Evolutionary conservation across 2,797 vertebrate genomes (phyloP).

Genomic region (Dendrocincla fuliginosa): DNA sequence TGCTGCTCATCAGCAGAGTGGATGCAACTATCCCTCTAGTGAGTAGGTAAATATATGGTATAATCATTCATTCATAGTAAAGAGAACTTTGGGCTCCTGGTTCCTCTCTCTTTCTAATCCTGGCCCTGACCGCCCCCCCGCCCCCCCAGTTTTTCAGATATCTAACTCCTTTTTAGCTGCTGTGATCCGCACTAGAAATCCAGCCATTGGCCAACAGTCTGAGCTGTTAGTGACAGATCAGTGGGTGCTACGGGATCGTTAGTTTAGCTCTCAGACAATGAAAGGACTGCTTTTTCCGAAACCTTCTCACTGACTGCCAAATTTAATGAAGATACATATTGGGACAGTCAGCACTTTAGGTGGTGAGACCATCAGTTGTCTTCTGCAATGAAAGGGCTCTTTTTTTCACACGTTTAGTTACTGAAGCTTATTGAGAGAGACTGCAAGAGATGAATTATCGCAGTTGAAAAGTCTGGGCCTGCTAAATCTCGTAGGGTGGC

Average conservation of each 20-base stretch:
- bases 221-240: neutral
- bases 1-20: neutral
- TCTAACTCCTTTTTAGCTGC: neutral
- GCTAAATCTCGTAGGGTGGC: constrained; percentile 1
- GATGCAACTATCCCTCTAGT: neutral
- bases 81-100: neutral
- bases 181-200: neutral
- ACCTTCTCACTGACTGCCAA: constrained; percentile 10
- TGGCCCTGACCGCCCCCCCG: neutral
- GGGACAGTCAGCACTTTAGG: constrained; percentile 48
- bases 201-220: neutral
- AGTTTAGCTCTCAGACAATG: neutral
- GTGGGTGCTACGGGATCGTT: neutral
- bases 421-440: constrained; percentile 32
- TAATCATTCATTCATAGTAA: neutral
- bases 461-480: constrained; percentile 45
- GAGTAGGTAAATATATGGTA: neutral
- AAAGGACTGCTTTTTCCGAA: neutral
- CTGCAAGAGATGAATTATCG: constrained; percentile 36
- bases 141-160: neutral
- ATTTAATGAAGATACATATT: constrained; percentile 40
- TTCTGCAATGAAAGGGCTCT: constrained; percentile 43
- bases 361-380: constrained; percentile 51
- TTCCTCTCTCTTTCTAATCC: neutral
- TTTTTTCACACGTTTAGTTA: constrained; percentile 14